Evolutionary conservation across 2,888 invertebrate species (phyloP), one percentile per base, ranked within the genome.

Genomic region (Beris chalybata): DNA sequence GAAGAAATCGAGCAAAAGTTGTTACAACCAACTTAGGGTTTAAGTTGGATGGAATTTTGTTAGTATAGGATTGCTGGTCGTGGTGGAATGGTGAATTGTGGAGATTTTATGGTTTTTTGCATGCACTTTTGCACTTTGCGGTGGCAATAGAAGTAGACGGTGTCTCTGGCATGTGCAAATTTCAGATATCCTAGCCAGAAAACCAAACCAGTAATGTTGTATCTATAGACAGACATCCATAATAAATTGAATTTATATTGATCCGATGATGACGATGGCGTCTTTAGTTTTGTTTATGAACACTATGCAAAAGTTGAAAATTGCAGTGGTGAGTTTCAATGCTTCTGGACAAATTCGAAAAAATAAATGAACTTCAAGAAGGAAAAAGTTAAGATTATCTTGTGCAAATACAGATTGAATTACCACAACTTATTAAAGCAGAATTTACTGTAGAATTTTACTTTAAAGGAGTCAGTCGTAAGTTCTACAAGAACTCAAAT

Each of bases 221-320:
- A 53, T 5, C 38, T 9, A 38, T 38, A 38, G 9, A 9, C 5
- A 38, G 5, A 38, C 38, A 30, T n/a, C 44, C 44, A 56, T 38
- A 50, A 56, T 57, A 57, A 65, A 65, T 65, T 65, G 65, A 65
- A 65, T 65, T 56, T 57, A 43, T 65, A 65, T 57, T 65, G 65
- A 65, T 65, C 48, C 56, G 55, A 48, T 22, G 47, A 65, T 65
- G 56, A 65, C 48, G 57, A 48, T 65, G 32, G 65, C 3, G 38
- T 38, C 38, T 38, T 38, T 7, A 38, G 38, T 38, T 7, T 38
- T 38, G 38, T 38, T 38, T 38, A 9, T 5, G 38, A 38, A 38
- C 38, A 38, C 9, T 5, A 1, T 38, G 38, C 1, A 22, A 38
- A 38, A 9, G 7, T 38, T 38, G 38, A 38, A 9, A 38, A 38